Percentiles rank a stretch among this genome's conserved stretches.
Evolutionary conservation across 2,113 vertebrate species (phyloP).

Genomic region (Gallinago undulata): DNA sequence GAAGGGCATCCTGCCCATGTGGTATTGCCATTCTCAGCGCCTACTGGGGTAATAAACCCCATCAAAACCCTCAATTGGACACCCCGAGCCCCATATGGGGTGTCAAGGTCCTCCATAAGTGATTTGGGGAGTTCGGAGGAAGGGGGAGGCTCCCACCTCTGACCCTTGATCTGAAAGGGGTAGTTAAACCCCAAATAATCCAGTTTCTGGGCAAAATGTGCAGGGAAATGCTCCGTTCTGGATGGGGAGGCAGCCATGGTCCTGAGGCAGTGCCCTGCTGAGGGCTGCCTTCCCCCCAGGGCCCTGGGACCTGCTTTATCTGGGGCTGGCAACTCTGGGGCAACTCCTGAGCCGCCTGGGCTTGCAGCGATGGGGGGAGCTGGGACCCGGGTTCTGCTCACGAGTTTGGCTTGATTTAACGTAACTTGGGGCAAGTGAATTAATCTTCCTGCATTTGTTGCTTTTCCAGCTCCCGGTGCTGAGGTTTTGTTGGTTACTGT

Average conservation of each 20-base stretch:
- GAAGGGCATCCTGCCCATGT: neutral
- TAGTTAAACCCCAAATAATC: neutral
- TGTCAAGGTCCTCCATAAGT: neutral
- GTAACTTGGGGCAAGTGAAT: neutral
- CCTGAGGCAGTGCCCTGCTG: neutral
- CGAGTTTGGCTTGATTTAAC: neutral
- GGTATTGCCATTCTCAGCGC: neutral
- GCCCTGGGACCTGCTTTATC: fast-evolving
- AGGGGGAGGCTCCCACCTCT: neutral
- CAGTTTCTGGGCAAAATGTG: fast-evolving
- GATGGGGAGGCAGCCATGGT: fast-evolving
- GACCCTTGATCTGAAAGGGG: neutral
- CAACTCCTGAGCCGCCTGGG: fast-evolving
- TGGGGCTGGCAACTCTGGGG: neutral
- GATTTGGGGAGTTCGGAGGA: neutral
- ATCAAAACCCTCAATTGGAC: neutral
- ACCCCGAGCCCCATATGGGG: neutral
- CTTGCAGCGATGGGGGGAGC: neutral
- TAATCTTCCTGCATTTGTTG: neutral
- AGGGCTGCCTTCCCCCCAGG: fast-evolving
- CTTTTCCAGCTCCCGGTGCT: neutral
- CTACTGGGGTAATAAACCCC: neutral
- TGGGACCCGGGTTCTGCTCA: fast-evolving
- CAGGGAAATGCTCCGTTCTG: fast-evolving
- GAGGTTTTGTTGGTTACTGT: constrained; percentile 24